These are phyloP conservation scores for Euphonia xanthogaster DNA, from an alignment of 2,797 vertebrate genomes.

Conservation along the genomic window DNA sequence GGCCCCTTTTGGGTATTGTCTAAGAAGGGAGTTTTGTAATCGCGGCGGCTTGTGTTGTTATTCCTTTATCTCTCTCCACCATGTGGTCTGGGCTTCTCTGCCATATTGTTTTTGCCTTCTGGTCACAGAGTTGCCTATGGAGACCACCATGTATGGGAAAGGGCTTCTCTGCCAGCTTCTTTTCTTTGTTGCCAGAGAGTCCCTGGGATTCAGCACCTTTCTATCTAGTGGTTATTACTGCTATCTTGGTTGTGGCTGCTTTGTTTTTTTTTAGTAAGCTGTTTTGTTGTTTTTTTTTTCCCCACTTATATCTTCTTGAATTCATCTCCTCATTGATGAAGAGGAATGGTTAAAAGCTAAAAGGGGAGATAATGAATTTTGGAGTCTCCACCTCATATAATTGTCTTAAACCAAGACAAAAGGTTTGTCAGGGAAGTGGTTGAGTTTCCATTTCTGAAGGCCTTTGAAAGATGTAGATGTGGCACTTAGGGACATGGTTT, in stretches of 20 bases:
- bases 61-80: background rate
- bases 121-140: accelerated
- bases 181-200: background rate
- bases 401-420: background rate
- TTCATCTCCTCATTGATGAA: background rate
- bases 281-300: background rate
- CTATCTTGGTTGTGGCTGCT: background rate
- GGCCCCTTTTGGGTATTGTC: background rate
- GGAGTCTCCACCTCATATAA: accelerated
- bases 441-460: background rate
- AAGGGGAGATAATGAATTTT: background rate
- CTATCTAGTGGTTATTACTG: no score
- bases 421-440: background rate
- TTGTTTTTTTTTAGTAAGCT: background rate
- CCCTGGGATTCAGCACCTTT: background rate
- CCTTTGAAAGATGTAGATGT: background rate
- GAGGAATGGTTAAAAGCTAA: background rate
- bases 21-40: background rate
- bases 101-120: background rate
- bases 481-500: background rate
- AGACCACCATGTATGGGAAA: accelerated
- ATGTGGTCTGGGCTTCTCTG: background rate
- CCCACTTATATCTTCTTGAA: background rate
- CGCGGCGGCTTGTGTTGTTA: accelerated
- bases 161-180: background rate